These are phyloP conservation scores for Holacanthus passer DNA, from an alignment of 2,113 vertebrate species.

Conservation along the genomic window DNA sequence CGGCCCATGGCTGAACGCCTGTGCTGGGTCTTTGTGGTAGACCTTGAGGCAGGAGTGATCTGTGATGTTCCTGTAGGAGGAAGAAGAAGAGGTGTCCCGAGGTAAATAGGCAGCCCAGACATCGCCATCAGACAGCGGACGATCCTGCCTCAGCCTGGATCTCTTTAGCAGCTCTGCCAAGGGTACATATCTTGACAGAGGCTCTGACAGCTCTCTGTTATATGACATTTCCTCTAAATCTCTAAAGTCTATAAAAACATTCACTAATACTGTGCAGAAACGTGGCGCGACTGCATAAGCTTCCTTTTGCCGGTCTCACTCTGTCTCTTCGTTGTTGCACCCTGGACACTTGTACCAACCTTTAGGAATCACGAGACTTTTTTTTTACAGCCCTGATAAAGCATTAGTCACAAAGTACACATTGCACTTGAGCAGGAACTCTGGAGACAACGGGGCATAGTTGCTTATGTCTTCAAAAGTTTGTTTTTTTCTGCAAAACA, in stretches of 20 bases:
- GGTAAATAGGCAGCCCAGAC: conserved; percentile 67
- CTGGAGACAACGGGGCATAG: conserved; percentile 44
- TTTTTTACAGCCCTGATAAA: conserved; percentile 78
- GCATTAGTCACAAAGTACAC: conserved; percentile 79
- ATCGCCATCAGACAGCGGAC: conserved; percentile 73
- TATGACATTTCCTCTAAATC: conserved; percentile 64
- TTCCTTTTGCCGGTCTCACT: conserved; percentile 17
- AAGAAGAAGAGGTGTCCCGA: conserved; percentile 65
- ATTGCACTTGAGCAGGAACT: conserved; percentile 32
- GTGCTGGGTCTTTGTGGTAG: conserved; percentile 97
- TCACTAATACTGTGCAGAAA: background rate
- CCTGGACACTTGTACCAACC: conserved; percentile 36
- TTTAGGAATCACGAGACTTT: conserved; percentile 56
- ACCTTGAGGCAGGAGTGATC: conserved; percentile 98
- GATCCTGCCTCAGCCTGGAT: conserved; percentile 22
- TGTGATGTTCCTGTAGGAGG: conserved; percentile 93
- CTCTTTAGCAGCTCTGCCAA: conserved; percentile 49
- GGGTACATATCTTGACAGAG: conserved; percentile 53
- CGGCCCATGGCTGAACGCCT: conserved; percentile 92
- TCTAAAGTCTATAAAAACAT: conserved; percentile 35
- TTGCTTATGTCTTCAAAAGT: conserved; percentile 13
- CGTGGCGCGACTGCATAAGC: conserved; percentile 3
- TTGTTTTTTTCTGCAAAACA: background rate
- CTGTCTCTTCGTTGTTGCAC: conserved; percentile 8
- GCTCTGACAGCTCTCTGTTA: conserved; percentile 21